Evolutionary conservation across 2,113 vertebrate species (phyloP), one percentile per base, ranked within the genome.

Genomic region (Platysternon megacephalum): DNA sequence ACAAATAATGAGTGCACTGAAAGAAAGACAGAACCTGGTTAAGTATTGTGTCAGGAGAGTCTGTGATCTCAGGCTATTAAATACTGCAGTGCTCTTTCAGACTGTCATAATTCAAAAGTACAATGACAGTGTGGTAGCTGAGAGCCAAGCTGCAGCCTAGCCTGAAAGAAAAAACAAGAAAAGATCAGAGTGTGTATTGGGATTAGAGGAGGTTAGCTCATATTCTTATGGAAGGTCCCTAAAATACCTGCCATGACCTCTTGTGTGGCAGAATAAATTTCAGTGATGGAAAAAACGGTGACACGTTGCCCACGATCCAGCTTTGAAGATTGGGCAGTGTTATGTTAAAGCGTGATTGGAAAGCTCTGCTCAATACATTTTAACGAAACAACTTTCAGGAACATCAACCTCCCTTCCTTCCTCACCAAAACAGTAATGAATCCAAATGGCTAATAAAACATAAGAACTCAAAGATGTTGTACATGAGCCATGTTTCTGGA

Each of bases 391-490:
- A 97, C 97, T 97, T 96, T 95, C 96, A 98, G 97, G 98, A 98
- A 98, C 95, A 97, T 98, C 97, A 92, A 97, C 96, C 97, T 98
- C 97, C 97, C 96, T 98, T 97, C 97, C 96, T 98, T 97, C 98
- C 97, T 98, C 97, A 97, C 97, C 97, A 97, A 98, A 98, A 96
- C 92, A 97, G 97, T 98, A 98, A 98, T 97, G 97, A 98, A 97
- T 98, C 98, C 98, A 98, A 98, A 98, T 98, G 98, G 97, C 98
- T 98, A 98, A 98, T 98, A 98, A 98, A 98, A 98, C 96, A 96
- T 97, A 97, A 98, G 97, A 98, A 96, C 95, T 97, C 96, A 98
- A 97, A 98, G 97, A 97, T 96, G 93, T 96, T 97, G 94, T 96
- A 82, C 85, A 89, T 94, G 97, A 93, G 94, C 96, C 93, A 79